Conservation (phyloP, 1,140 invertebrate species). For the Littorina saxatilis region DNA sequence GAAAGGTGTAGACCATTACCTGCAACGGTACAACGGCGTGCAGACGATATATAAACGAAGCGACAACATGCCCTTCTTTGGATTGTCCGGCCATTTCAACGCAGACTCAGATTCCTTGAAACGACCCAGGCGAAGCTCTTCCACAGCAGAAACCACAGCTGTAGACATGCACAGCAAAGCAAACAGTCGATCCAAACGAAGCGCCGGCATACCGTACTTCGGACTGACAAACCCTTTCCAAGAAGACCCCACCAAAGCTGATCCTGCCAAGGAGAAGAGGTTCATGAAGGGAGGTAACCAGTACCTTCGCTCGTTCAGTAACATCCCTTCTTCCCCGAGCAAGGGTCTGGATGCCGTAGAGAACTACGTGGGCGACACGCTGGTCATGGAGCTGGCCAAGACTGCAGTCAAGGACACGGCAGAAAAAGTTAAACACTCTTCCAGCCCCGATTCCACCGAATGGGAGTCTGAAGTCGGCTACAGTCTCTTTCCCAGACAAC, state of each 20-base stretch:
- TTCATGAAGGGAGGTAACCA: neutral
- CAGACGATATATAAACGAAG: neutral
- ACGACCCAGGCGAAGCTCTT: neutral
- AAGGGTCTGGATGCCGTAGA: neutral
- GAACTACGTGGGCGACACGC: neutral
- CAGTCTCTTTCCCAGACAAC: neutral
- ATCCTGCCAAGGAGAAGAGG: neutral
- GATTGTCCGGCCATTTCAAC: neutral
- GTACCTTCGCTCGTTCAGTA: neutral
- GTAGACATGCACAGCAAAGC: too few relatives aligned
- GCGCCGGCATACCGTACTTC: neutral
- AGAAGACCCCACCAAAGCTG: neutral
- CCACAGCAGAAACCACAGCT: too few relatives aligned
- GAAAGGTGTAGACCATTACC: neutral
- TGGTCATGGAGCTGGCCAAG: slow-evolving; percentile 3
- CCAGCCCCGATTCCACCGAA: too few relatives aligned
- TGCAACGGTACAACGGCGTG: neutral
- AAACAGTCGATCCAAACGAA: neutral
- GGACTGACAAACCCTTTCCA: neutral
- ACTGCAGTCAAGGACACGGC: too few relatives aligned
- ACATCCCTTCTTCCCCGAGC: neutral
- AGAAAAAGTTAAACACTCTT: too few relatives aligned
- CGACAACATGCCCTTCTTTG: neutral
- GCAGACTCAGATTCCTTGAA: neutral
- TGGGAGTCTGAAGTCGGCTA: neutral